These are phyloP conservation scores for Cataglyphis hispanica DNA, from an alignment of 1,140 invertebrate genomes.

Conservation along the genomic window DNA sequence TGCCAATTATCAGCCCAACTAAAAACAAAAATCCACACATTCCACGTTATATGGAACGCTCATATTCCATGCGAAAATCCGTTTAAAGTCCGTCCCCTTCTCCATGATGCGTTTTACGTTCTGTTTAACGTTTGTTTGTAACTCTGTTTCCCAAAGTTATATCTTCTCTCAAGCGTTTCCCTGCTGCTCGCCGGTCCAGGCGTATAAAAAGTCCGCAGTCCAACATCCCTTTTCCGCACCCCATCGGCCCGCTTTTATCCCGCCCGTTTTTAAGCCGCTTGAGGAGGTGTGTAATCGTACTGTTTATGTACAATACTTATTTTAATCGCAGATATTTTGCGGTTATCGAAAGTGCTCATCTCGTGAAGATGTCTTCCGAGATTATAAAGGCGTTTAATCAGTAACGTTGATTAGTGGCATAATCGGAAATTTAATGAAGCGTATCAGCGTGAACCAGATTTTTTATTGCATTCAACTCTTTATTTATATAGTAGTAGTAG, in stretches of 20 bases:
- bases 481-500: not conserved
- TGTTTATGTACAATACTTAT: conserved; percentile 75
- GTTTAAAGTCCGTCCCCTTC: conserved; percentile 4
- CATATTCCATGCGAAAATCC: conserved; percentile 9
- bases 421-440: conserved; percentile 22
- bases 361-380: conserved; percentile 5
- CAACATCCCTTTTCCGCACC: conserved; percentile 31
- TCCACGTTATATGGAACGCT: conserved; percentile 18
- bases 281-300: conserved; percentile 78
- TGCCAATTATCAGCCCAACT: conserved; percentile 65
- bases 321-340: conserved; percentile 53
- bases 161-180: conserved; percentile 54
- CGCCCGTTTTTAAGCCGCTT: conserved; percentile 69
- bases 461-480: not conserved
- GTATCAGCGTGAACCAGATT: not conserved
- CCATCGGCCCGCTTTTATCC: conserved; percentile 52
- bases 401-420: not conserved
- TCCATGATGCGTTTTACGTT: not conserved
- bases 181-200: conserved; percentile 49
- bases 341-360: conserved; percentile 6
- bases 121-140: conserved; percentile 26
- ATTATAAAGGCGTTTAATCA: not conserved
- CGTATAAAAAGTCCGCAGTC: conserved; percentile 65
- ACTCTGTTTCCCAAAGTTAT: conserved; percentile 19
- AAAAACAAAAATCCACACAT: conserved; percentile 71